Evolutionary conservation across 2,113 vertebrate species (phyloP).

Genomic region (Ranitomeya imitator): DNA sequence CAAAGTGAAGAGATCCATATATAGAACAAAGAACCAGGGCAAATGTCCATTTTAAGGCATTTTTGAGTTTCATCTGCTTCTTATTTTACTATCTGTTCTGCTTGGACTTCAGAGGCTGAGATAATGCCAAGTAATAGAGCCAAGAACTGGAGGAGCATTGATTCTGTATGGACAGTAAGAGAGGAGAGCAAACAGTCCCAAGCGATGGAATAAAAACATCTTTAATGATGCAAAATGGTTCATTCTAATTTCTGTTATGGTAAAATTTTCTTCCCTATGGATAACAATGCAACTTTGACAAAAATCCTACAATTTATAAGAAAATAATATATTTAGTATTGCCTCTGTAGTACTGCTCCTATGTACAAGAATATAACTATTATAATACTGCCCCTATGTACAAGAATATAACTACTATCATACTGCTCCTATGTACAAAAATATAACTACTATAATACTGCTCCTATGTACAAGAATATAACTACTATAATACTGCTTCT

Average conservation of each 20-base stretch:
- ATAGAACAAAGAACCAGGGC: background rate
- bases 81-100: conserved; percentile 69
- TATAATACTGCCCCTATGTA: too few species aligned
- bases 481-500: too few species aligned
- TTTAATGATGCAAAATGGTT: background rate
- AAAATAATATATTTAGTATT: too few species aligned
- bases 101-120: conserved; percentile 60
- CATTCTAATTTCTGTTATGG: too few species aligned
- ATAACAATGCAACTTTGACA: too few species aligned
- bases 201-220: background rate
- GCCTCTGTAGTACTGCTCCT: too few species aligned
- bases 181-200: background rate
- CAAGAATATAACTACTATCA: too few species aligned
- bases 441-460: too few species aligned
- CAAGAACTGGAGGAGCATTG: conserved; percentile 56
- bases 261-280: too few species aligned
- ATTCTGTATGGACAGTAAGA: background rate
- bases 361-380: background rate
- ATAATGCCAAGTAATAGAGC: conserved; percentile 62
- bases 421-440: too few species aligned
- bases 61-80: conserved; percentile 59
- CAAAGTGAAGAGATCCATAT: background rate
- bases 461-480: too few species aligned
- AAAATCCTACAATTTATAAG: too few species aligned
- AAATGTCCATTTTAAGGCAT: conserved; percentile 26